These are phyloP conservation scores for Amyelois transitella DNA, from an alignment of 1,140 invertebrate genomes.

Conservation along the genomic window DNA sequence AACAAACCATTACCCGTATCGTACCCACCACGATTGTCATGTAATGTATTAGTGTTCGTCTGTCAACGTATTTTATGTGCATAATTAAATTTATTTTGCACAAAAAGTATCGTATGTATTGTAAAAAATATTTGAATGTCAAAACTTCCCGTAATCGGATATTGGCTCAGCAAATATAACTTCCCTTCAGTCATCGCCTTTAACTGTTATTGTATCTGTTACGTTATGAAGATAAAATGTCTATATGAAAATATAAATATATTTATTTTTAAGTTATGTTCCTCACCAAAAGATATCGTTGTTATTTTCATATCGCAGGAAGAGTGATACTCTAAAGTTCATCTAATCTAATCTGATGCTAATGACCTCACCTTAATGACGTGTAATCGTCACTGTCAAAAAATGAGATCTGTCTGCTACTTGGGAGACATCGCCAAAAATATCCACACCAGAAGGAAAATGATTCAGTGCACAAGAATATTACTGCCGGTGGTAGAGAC, in stretches of 20 bases:
- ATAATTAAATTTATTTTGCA: too few species aligned
- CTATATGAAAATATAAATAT: too few species aligned
- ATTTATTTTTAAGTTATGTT: too few species aligned
- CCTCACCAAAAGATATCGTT: too few species aligned
- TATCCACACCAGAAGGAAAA: not conserved
- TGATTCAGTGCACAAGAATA: conserved; percentile 7
- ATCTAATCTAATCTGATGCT: conserved; percentile 8
- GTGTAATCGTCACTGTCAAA: conserved; percentile 6
- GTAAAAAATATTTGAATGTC: not conserved
- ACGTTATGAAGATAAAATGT: not conserved
- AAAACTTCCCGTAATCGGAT: not conserved
- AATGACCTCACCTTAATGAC: conserved; percentile 22
- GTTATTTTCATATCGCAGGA: too few species aligned
- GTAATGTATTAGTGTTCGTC: not conserved
- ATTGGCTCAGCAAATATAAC: not conserved
- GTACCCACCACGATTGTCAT: not conserved
- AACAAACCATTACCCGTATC: not conserved
- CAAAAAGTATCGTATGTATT: too few species aligned
- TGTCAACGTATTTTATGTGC: conserved; percentile 27
- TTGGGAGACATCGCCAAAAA: conserved; percentile 46
- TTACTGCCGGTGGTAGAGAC: not conserved
- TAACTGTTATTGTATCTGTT: not conserved
- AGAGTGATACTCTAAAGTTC: not conserved
- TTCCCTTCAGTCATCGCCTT: not conserved
- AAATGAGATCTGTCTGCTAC: conserved; percentile 20